Evolutionary conservation across 2,888 invertebrate species (phyloP).

Genomic region (Dinocampus coccinellae): DNA sequence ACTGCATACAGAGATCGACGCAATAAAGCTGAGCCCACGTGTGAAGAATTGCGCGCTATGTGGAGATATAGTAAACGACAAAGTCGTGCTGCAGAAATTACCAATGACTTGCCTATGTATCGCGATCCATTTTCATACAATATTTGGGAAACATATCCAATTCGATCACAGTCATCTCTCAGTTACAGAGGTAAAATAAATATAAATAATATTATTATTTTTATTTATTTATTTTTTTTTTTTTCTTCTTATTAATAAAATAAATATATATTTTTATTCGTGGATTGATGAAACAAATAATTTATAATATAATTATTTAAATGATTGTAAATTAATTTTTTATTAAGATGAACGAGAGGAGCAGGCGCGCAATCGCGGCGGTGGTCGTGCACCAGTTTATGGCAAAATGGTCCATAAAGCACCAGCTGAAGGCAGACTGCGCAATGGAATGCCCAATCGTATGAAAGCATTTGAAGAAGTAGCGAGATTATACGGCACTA

Average conservation of each 20-base stretch:
- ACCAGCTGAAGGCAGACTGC: constrained; percentile 70
- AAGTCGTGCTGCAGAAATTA: constrained; percentile 87
- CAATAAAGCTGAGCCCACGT: constrained; percentile 79
- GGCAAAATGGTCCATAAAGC: constrained; percentile 81
- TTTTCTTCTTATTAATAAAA: too few relatives aligned
- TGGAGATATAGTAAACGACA: constrained; percentile 93
- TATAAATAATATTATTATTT: constrained; percentile 1
- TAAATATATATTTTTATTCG: too few relatives aligned
- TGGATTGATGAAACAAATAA: neutral
- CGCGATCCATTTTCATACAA: constrained; percentile 86
- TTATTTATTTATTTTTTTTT: neutral
- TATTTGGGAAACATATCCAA: constrained; percentile 81
- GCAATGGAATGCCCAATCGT: constrained; percentile 67
- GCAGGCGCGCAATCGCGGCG: constrained; percentile 56
- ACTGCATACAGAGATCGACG: constrained; percentile 55
- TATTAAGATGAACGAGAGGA: constrained; percentile 29
- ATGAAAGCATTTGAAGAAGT: constrained; percentile 72
- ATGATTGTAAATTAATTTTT: neutral
- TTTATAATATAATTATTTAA: neutral
- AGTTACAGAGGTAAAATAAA: constrained; percentile 58
- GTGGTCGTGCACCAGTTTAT: constrained; percentile 73
- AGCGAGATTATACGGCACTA: constrained; percentile 70
- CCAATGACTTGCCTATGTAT: constrained; percentile 88
- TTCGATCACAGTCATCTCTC: constrained; percentile 52
- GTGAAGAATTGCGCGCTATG: constrained; percentile 90